Evolutionary conservation across 2,113 vertebrate species (phyloP).

Genomic region (Struthio camelus): DNA sequence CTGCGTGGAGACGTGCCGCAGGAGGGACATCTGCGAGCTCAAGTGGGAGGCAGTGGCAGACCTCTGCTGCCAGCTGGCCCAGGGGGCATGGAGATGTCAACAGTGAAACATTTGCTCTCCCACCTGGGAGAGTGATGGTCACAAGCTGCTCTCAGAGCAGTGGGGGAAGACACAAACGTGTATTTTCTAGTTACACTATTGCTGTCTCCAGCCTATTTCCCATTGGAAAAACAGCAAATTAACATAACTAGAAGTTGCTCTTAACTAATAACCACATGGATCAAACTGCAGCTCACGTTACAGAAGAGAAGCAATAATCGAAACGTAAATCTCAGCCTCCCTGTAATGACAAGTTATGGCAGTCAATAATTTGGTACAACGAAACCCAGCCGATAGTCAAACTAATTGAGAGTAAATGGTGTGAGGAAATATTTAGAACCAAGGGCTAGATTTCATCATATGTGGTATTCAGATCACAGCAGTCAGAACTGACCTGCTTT

Average conservation of each 20-base stretch:
- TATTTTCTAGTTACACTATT: conserved; percentile 52
- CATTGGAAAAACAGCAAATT: conserved; percentile 23
- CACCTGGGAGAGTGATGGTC: conserved; percentile 9
- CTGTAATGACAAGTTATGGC: neutral
- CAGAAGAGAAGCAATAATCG: neutral
- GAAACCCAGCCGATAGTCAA: neutral
- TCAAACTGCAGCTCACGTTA: neutral
- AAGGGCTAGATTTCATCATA: neutral
- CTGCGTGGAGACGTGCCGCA: neutral
- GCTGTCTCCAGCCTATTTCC: conserved; percentile 25
- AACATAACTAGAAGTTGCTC: conserved; percentile 11
- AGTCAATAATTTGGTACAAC: neutral
- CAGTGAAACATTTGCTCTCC: conserved; percentile 30
- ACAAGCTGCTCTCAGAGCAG: conserved; percentile 23
- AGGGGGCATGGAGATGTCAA: neutral
- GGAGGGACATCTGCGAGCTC: conserved; percentile 29
- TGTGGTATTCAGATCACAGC: neutral
- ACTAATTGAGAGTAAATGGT: neutral
- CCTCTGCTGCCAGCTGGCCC: conserved; percentile 47
- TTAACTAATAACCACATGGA: neutral
- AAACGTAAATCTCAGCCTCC: neutral
- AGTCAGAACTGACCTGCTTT: neutral
- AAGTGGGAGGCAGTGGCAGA: neutral
- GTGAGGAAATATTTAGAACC: neutral
- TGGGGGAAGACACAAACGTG: neutral